Evolutionary conservation across 2,888 invertebrate species (phyloP), one percentile per base, ranked within the genome.

Genomic region (Cacoxenus indagator): DNA sequence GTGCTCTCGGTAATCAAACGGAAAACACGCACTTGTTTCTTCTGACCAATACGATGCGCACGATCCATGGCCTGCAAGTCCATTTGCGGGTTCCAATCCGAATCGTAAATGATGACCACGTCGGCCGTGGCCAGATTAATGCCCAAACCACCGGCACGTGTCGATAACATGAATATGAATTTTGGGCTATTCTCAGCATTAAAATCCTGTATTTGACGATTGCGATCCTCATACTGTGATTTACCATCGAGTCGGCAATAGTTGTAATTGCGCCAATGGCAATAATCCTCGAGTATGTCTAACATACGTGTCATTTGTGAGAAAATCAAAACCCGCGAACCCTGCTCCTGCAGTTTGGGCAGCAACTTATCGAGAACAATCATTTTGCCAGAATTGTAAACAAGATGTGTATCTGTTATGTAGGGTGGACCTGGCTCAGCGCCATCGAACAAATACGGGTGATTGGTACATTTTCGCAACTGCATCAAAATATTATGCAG

Each of bases 71-170:
- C 85, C 71, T 97, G 97, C 70, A 98, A 89, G 88, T 97, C 97
- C 93, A 97, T 97, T 87, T 99, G 99, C 0, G 99, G 99, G 91
- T 99, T 99, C 99, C 99, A 99, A 89, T 99, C 99, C 0, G 98
- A 98, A 87, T 99, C 99, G 84, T 95, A 99, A 62, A 99, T 93
- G 75, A 99, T 94, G 69, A 99, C 99, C n/a, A 98, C 96, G 88
- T 99, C 98, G 0, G 99, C 99, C 0, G 98, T 96, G 0, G 98
- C 97, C 83, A 99, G 91, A 89, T 99, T 99, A 83, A 99, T 99
- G 81, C 99, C 98, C 73, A 99, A 90, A 80, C 99, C 99, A 67
- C 99, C 99, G 45, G 99, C 99, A 77, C 99, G 91, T 0, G 99
- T 99, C 0, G 98, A 98, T 86, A 99, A 89, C 98, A 99, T 98